Evolutionary conservation across 1,140 invertebrate genomes (phyloP), one percentile per base, ranked within the genome.

Genomic region (Drosophila azteca): DNA sequence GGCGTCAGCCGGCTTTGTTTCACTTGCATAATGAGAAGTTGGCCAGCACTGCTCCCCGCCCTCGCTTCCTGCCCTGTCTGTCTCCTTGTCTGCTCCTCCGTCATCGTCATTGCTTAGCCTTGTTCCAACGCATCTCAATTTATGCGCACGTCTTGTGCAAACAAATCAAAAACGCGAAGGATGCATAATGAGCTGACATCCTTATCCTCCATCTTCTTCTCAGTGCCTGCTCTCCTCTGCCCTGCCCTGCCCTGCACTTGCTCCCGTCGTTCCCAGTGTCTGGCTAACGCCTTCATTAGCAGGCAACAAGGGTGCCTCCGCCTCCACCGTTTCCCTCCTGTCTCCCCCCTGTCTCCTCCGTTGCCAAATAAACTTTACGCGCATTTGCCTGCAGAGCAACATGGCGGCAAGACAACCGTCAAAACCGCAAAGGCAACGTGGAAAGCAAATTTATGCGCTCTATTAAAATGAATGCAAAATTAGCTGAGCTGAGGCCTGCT

Each of bases 391-490:
- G 78, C 74, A 71, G 69, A 70, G 71, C 74, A 68, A 87, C 58
- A 62, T 55, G 61, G 46, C 50, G 66, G 55, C 54, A 68, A 24
- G 53, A 53, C 46, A 59, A 20, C 17, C 17, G 17, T 20, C 17
- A 53, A 66, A 71, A 73, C 82, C 82, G 69, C 82, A 85, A 78
- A 76, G 70, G 74, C 69, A 82, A 52, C 70, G 57, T 62, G 50
- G 44, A 78, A 20, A 1, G 17, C 17, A 20, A 88, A 87, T 87
- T 85, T 80, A 82, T 85, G 78, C 75, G 78, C 78, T 85, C 78
- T 85, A 87, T 85, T 85, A 82, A 85, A 85, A 85, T 82, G 83
- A 87, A 85, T 82, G 61, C 82, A 58, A 82, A 85, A 85, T 75
- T 69, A 87, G 74, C 31, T 55, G 41, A 87, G 74, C 31, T 55